phyloP scores from a whole-genome alignment of 2,888 invertebrate species.

The Anthoptus insignis region DNA sequence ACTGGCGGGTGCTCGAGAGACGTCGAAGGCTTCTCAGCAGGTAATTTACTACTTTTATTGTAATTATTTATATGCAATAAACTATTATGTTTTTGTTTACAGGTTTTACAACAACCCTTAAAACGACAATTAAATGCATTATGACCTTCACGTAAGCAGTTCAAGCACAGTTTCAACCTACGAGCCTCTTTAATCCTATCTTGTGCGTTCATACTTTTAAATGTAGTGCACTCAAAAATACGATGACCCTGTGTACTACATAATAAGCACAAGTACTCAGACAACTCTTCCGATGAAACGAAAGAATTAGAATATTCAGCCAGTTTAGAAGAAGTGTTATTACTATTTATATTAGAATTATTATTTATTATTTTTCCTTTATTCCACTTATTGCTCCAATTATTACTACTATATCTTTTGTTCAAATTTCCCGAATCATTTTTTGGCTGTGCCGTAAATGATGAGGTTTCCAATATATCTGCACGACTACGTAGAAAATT shows the following conservation, averaged over 20 bases:
- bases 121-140: not conserved
- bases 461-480: conserved; percentile 1
- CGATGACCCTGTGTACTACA: not conserved
- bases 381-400: too few relatives aligned
- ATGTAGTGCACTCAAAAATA: not conserved
- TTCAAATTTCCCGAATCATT: too few relatives aligned
- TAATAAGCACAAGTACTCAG: not conserved
- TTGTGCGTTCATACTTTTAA: not conserved
- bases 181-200: not conserved
- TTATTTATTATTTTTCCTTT: too few relatives aligned
- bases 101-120: not conserved
- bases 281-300: not conserved
- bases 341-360: too few relatives aligned
- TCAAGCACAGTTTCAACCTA: not conserved
- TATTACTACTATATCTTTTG: too few relatives aligned
- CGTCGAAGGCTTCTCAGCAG: not conserved
- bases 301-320: too few relatives aligned
- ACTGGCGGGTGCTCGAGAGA: not conserved
- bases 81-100: not conserved
- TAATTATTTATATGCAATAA: not conserved
- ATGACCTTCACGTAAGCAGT: not conserved
- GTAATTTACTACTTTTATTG: not conserved
- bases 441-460: not conserved
- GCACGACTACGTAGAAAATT: conserved; percentile 5
- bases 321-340: too few relatives aligned